Base-by-base conservation (phyloP, 2,888 invertebrate species). In the Corbicula japonica region DNA sequence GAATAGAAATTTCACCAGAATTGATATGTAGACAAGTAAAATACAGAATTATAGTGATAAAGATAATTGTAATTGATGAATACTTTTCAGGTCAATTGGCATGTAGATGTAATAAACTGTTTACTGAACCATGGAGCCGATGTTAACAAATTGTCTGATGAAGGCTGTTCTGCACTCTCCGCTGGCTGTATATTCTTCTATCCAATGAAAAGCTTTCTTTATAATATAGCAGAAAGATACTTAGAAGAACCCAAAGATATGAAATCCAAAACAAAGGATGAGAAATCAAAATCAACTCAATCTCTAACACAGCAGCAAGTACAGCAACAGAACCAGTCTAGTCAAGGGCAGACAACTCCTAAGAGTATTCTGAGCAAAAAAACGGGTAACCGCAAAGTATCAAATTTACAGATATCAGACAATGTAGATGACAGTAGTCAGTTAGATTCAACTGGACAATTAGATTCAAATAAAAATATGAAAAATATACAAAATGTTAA, bases 61-160 rank as follows among this genome's bases (percentile, higher is more conserved):
- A n/a, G n/a, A n/a, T n/a, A n/a, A n/a, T n/a, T n/a, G n/a, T n/a
- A 26, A 44, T 15, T 32, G 28, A 23, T n/a, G n/a, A n/a, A n/a
- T n/a, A n/a, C n/a, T 34, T 73, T 76, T 1, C 65, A 93, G 92
- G 90, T 92, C 1, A 91, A 92, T 83, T 91, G 92, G 90, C 91
- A 93, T 71, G 85, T 87, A 26, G 88, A 89, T 60, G 88, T 92
- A 5, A 92, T 93, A 65, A 92, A 93, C 79, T 83, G 87, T 69
- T 84, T 93, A 30, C 87, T 93, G 10, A 93, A 93, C 77, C 88
- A 91, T 62, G 93, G 93, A 50, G 93, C 93, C 1, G 89, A 93
- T 76, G 91, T 93, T 8, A 93, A 93, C 84, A 90, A 92, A 74
- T 83, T 93, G 21, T 92, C 88, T 70, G 92, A 93, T 79, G 91